Evolutionary conservation across 2,797 vertebrate genomes (phyloP).

Genomic region (Iguana delicatissima): DNA sequence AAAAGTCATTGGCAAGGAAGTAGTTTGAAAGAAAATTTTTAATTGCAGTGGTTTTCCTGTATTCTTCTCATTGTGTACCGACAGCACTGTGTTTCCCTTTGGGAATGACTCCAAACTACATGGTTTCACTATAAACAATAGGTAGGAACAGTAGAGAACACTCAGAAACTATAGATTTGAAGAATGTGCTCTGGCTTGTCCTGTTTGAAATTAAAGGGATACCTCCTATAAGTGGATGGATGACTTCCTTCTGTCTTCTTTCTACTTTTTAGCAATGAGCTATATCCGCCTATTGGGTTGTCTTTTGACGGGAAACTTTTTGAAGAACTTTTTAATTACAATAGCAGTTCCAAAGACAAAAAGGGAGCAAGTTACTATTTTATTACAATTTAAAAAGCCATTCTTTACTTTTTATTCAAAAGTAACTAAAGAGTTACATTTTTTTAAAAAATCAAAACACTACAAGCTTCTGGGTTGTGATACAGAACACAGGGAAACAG

Average conservation of each 20-base stretch:
- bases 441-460: background rate
- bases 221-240: background rate
- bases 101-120: too few relatives aligned
- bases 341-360: background rate
- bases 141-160: background rate
- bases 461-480: background rate
- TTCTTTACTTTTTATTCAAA: background rate
- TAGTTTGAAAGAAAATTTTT: background rate
- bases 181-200: background rate
- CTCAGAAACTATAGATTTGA: background rate
- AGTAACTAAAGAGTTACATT: too few relatives aligned
- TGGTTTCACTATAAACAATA: background rate
- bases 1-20: background rate
- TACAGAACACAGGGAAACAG: background rate
- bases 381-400: background rate
- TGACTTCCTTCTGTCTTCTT: background rate
- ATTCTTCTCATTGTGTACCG: background rate
- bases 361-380: background rate
- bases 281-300: background rate
- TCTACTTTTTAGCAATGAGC: background rate
- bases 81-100: background rate
- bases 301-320: background rate
- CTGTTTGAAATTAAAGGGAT: background rate
- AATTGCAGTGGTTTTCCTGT: background rate
- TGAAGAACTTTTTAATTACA: background rate